Evolutionary conservation across 2,113 vertebrate genomes (phyloP).

Genomic region (Tychaedon coryphoeus): DNA sequence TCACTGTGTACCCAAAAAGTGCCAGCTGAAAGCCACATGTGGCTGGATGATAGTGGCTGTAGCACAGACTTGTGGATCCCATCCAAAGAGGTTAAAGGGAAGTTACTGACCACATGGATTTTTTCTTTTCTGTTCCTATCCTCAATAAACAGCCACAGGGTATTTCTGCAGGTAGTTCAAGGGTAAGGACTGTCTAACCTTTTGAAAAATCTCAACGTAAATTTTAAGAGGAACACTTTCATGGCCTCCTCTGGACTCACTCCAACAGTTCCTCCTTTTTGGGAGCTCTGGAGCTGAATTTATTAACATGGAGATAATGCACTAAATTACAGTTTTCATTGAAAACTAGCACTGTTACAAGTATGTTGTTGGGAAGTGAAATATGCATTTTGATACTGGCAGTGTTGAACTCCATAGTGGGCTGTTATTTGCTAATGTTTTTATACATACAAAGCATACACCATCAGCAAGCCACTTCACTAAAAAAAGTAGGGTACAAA

Average conservation of each 20-base stretch:
- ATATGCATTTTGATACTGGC: background rate
- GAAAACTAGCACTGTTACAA: background rate
- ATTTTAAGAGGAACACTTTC: background rate
- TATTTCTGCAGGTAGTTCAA: background rate
- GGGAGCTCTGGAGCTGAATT: background rate
- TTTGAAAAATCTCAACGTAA: background rate
- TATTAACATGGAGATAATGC: background rate
- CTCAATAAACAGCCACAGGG: background rate
- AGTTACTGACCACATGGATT: background rate
- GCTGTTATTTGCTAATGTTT: background rate
- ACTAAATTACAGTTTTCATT: constrained; percentile 17
- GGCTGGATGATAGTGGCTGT: background rate
- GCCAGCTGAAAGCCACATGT: accelerated
- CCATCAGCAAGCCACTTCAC: background rate
- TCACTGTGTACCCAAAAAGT: background rate
- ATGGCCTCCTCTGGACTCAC: background rate
- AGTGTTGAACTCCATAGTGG: background rate
- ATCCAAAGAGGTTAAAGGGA: background rate
- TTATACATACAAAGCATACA: background rate
- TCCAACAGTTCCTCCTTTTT: background rate
- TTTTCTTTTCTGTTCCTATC: background rate
- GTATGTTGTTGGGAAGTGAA: background rate
- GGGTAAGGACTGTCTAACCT: background rate
- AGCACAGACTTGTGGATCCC: background rate
- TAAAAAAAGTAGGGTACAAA: background rate